Conservation (phyloP, 2,888 invertebrate species). For the Eupithecia pulchellata region DNA sequence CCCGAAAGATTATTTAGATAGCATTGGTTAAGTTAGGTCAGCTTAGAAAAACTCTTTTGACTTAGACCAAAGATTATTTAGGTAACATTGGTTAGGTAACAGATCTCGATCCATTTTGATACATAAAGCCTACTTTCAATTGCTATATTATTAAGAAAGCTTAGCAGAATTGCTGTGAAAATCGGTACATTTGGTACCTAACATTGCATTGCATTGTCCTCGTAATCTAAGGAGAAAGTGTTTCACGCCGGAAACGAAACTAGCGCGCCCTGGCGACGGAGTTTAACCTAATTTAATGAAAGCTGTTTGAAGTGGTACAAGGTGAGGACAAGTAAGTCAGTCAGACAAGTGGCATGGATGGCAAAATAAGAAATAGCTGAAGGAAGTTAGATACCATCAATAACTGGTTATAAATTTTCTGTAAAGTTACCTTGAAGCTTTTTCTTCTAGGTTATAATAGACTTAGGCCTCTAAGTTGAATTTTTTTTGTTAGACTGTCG, state of each 20-base stretch:
- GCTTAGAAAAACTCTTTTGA: too few species aligned
- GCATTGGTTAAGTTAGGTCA: too few species aligned
- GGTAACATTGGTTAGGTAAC: too few species aligned
- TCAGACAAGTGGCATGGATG: slow-evolving; percentile 21
- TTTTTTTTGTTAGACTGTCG: too few species aligned
- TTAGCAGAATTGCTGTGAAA: not conserved
- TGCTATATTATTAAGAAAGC: not conserved
- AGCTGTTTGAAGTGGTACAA: slow-evolving; percentile 54
- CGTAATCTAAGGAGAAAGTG: slow-evolving; percentile 48
- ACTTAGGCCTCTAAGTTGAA: too few species aligned
- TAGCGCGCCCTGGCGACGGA: slow-evolving; percentile 49
- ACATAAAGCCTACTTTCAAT: not conserved
- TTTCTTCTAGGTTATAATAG: too few species aligned
- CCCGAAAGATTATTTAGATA: too few species aligned
- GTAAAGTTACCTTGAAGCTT: not conserved
- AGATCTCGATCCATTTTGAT: too few species aligned
- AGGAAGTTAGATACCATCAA: slow-evolving; percentile 19
- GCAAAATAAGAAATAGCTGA: slow-evolving; percentile 7
- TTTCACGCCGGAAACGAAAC: slow-evolving; percentile 41
- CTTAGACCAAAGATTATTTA: too few species aligned
- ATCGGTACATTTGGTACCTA: too few species aligned
- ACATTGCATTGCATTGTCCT: too few species aligned
- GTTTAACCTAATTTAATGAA: slow-evolving; percentile 75
- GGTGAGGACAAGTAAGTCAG: slow-evolving; percentile 47
- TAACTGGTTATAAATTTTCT: not conserved